Base-by-base conservation (phyloP, 2,797 vertebrate genomes). In the Varecia variegata region DNA sequence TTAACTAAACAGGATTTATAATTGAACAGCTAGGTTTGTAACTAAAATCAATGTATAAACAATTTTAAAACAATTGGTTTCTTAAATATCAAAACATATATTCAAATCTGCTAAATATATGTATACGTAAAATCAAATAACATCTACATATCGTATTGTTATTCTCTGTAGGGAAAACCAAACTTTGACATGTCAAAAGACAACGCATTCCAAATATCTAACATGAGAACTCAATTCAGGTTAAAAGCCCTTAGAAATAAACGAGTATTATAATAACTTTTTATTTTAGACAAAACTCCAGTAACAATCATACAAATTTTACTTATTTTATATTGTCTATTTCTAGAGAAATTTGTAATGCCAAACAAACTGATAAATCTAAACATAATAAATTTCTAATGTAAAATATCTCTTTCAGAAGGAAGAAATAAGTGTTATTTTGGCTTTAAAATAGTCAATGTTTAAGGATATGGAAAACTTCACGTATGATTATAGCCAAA, bases 381-480 rank as follows among this genome's bases (percentile, higher is more conserved):
- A 70, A 96, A 92, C 14, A 79, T 3, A 90, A 4, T 52, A 65
- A 70, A 94, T 93, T 67, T 71, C 84, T 97, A 96, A 87, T 18
- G 12, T 85, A 84, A 94, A 88, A 87, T 27, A 54, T 4, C 21
- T 32, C 58, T 93, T 17, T 62, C 7, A 85, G 56, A 94, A 84
- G 14, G 80, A 82, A 94, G 25, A 93, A 86, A 47, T 60, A 40
- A 83, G 73, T 45, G n/a, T n/a, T 76, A 90, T 32, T 82, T 94
- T 40, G 45, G 23, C 67, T 91, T 86, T 77, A 35, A 97, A 90
- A 96, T 38, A 15, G 2, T 81, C 58, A 25, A 8, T 58, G 32
- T 94, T 85, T 86, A 50, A 88, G 60, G 70, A 92, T n/a, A 88
- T 47, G 35, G 35, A 93, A 67, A 56, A 43, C 30, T 89, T 89